A percentile compares a stretch with the other conserved stretches of the same genome.
Evolutionary conservation across 2,113 vertebrate species (phyloP).

Genomic region (Lontra canadensis): DNA sequence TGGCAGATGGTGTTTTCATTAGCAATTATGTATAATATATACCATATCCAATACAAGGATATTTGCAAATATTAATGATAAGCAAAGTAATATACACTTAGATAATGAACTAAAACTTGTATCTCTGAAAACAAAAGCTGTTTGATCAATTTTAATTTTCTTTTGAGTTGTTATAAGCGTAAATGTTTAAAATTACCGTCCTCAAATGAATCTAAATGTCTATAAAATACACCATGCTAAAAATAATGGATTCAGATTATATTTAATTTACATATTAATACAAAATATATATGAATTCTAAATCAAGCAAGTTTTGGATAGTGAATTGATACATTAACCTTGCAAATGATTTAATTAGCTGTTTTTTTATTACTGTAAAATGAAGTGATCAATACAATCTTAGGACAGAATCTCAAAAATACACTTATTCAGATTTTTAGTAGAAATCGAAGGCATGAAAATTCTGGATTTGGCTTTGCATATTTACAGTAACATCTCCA

Average conservation of each 20-base stretch:
- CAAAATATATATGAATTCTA: not conserved
- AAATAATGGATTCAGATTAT: conserved; percentile 10
- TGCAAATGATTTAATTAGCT: conserved; percentile 41
- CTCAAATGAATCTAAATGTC: not conserved
- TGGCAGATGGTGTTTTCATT: not conserved
- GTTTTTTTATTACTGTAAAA: conserved; percentile 24
- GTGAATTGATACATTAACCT: not conserved
- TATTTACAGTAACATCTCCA: not conserved
- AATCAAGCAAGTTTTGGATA: conserved; percentile 8
- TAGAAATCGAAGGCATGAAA: not conserved
- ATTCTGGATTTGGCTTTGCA: not conserved
- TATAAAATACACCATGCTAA: not conserved
- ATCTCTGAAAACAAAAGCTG: conserved; percentile 34
- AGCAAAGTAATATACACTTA: conserved; percentile 5
- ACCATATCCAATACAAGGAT: not conserved
- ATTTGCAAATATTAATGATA: conserved; percentile 26
- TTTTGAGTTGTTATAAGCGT: not conserved
- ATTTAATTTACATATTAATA: not conserved
- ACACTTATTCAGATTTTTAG: not conserved
- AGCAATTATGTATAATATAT: not conserved
- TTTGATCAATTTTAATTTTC: conserved; percentile 41
- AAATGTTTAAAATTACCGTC: conserved; percentile 14
- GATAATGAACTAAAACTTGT: not conserved
- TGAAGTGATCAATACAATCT: not conserved
- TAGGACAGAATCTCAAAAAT: not conserved